Percentiles rank a stretch among this genome's conserved stretches.
Evolutionary conservation across 2,888 invertebrate genomes (phyloP).

Genomic region (Parnassius mnemosyne): DNA sequence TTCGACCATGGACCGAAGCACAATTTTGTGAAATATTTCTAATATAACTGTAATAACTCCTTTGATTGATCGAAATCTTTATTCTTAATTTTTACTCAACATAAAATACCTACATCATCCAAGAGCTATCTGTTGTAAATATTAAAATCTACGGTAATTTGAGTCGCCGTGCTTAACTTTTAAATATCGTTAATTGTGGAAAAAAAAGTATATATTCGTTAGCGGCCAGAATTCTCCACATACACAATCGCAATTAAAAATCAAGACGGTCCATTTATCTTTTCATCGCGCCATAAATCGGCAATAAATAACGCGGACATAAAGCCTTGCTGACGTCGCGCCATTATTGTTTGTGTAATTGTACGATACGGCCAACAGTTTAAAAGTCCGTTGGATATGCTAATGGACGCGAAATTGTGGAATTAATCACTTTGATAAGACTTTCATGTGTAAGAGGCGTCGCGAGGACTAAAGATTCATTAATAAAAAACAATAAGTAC

Average conservation of each 20-base stretch:
- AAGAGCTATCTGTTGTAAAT: no score
- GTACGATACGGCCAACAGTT: slow-evolving; percentile 52
- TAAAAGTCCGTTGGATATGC: slow-evolving; percentile 50
- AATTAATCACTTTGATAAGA: slow-evolving; percentile 54
- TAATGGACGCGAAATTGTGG: slow-evolving; percentile 57
- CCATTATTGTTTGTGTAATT: slow-evolving; percentile 73
- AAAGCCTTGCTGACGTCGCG: slow-evolving; percentile 49
- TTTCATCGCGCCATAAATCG: slow-evolving; percentile 45
- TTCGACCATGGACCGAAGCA: no score
- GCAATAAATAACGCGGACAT: slow-evolving; percentile 50
- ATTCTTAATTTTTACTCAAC: no score
- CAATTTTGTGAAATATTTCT: no score
- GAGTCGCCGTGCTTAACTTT: neutral
- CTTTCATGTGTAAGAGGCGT: slow-evolving; percentile 27
- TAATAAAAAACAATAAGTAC: slow-evolving; percentile 12
- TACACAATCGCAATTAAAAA: slow-evolving; percentile 25
- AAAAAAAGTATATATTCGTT: neutral
- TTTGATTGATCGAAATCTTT: no score
- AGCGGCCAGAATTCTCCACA: neutral
- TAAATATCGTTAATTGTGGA: slow-evolving; percentile 21
- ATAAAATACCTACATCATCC: no score
- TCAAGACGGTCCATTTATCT: slow-evolving; percentile 31
- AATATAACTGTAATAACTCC: no score
- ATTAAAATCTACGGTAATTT: no score
- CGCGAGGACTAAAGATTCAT: slow-evolving; percentile 10